Evolutionary conservation across 2,797 vertebrate genomes (phyloP).

Genomic region (Distichodus sexfasciatus): DNA sequence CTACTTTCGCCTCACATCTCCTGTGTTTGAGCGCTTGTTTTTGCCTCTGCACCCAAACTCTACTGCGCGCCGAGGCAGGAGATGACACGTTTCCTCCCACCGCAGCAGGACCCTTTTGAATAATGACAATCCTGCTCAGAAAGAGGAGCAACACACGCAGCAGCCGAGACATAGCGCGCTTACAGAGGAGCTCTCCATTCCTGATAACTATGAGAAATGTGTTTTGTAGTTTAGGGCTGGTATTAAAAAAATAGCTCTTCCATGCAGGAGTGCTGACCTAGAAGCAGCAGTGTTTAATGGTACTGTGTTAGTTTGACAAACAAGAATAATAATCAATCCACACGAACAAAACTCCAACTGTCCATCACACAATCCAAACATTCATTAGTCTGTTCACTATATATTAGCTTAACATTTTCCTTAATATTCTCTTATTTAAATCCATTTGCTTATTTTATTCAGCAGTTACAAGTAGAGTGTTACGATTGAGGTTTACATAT

Average conservation of each 20-base stretch:
- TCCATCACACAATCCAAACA: too few species aligned
- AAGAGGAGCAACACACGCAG: not conserved
- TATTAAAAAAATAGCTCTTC: not conserved
- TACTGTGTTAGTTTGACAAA: not conserved
- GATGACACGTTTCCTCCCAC: constrained; percentile 40
- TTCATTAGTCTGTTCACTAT: too few species aligned
- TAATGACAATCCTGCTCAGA: constrained; percentile 32
- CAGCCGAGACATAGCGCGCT: not conserved
- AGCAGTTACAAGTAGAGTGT: too few species aligned
- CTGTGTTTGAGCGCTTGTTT: constrained; percentile 25
- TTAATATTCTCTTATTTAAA: not conserved
- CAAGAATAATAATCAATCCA: not conserved
- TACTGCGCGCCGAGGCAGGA: not conserved
- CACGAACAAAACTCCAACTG: not conserved
- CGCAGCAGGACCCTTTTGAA: constrained; percentile 36
- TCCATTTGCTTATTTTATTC: too few species aligned
- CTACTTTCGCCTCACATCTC: constrained; percentile 14
- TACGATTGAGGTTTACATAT: too few species aligned
- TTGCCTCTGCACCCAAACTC: constrained; percentile 21
- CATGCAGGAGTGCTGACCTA: constrained; percentile 22
- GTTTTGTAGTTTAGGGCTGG: constrained; percentile 26
- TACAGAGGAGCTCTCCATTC: constrained; percentile 18
- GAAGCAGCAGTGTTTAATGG: constrained; percentile 15
- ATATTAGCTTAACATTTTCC: too few species aligned
- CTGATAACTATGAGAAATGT: constrained; percentile 24